Percentiles rank a stretch among this genome's conserved stretches.
Conservation (phyloP, 2,797 vertebrate genomes). For the Novumbra hubbsi region DNA sequence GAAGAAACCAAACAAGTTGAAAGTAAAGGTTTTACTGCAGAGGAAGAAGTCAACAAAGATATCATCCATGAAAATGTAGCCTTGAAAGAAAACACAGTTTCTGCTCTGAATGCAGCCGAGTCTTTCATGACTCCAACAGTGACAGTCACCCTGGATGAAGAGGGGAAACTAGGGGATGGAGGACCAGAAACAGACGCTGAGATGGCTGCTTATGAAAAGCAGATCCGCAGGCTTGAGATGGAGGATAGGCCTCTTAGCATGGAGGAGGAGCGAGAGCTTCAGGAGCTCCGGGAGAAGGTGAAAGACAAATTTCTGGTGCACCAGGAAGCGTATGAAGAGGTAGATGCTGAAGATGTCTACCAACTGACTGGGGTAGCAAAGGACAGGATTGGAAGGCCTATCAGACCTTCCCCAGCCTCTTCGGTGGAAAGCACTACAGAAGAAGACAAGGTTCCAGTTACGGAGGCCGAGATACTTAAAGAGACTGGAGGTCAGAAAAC, state of each 20-base stretch:
- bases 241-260: slow-evolving; percentile 77
- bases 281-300: slow-evolving; percentile 93
- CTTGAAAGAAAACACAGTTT: slow-evolving; percentile 10
- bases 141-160: slow-evolving; percentile 76
- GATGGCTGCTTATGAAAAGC: slow-evolving; percentile 77
- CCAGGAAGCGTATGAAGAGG: slow-evolving; percentile 90
- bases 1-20: slow-evolving; percentile 46
- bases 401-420: slow-evolving; percentile 74
- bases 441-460: slow-evolving; percentile 53
- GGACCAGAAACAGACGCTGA: slow-evolving; percentile 65
- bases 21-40: slow-evolving; percentile 45
- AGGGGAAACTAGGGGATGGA: slow-evolving; percentile 60
- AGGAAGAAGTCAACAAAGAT: slow-evolving; percentile 46
- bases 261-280: slow-evolving; percentile 78
- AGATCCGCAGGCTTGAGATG: slow-evolving; percentile 81
- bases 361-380: slow-evolving; percentile 82
- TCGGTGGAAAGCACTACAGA: slow-evolving; percentile 79
- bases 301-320: slow-evolving; percentile 89
- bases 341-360: slow-evolving; percentile 96
- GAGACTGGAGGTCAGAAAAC: slow-evolving; percentile 68
- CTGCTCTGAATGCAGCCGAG: slow-evolving; percentile 45
- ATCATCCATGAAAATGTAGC: slow-evolving; percentile 8
- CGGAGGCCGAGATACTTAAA: slow-evolving; percentile 65
- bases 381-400: slow-evolving; percentile 73
- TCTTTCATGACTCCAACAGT: slow-evolving; percentile 74